Percentiles rank a stretch among this genome's conserved stretches.
Evolutionary conservation across 1,140 invertebrate genomes (phyloP).

Genomic region (Drosophila asahinai): DNA sequence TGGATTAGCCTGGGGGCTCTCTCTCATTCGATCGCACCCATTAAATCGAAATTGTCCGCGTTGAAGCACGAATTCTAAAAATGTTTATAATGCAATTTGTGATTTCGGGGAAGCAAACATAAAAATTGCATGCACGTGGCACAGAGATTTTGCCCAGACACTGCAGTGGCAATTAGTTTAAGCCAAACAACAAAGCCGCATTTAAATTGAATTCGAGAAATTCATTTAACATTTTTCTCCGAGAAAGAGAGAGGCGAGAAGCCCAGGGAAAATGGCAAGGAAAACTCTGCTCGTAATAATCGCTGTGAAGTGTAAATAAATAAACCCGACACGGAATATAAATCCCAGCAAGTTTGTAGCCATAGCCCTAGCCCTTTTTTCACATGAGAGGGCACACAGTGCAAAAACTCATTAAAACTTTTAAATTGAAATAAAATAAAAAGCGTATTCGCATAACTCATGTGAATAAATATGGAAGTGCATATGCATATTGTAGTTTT

Average conservation of each 20-base stretch:
- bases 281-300: slow-evolving; percentile 29
- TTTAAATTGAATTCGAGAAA: slow-evolving; percentile 71
- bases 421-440: slow-evolving; percentile 82
- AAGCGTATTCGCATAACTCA: slow-evolving; percentile 49
- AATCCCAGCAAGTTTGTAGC: slow-evolving; percentile 46
- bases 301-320: slow-evolving; percentile 58
- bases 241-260: slow-evolving; percentile 22
- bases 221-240: slow-evolving; percentile 63
- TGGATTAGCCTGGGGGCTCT: slow-evolving; percentile 29
- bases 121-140: slow-evolving; percentile 28
- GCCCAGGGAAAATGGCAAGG: slow-evolving; percentile 5
- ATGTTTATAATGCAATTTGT: slow-evolving; percentile 61
- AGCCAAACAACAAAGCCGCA: slow-evolving; percentile 44
- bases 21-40: slow-evolving; percentile 17
- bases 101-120: slow-evolving; percentile 8
- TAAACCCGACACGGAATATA: slow-evolving; percentile 57
- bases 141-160: neutral
- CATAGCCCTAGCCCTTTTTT: slow-evolving; percentile 16
- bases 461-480: slow-evolving; percentile 2
- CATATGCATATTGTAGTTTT: neutral
- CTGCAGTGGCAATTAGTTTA: slow-evolving; percentile 37
- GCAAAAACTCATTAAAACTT: slow-evolving; percentile 77
- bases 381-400: slow-evolving; percentile 36
- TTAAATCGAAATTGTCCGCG: slow-evolving; percentile 31
- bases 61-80: slow-evolving; percentile 13